A percentile compares a stretch with the other conserved stretches of the same genome.
Evolutionary conservation across 2,113 vertebrate species (phyloP).

Genomic region (Cyprinodon brontotheroides): DNA sequence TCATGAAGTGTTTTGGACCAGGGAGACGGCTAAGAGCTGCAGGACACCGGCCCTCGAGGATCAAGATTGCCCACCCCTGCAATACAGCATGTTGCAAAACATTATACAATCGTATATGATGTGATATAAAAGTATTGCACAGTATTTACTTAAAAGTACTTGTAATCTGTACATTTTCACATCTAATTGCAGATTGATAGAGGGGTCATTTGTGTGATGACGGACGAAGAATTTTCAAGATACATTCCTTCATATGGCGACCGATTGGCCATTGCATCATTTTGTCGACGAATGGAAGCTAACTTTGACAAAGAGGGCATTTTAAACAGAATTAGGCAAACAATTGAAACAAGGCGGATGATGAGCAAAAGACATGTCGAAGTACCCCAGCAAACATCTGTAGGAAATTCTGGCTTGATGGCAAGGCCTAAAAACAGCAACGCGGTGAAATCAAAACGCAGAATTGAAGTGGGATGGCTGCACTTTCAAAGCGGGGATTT

Average conservation of each 20-base stretch:
- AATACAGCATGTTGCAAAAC: too few relatives aligned
- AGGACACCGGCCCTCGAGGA: too few relatives aligned
- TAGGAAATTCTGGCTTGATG: not conserved
- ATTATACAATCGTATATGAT: too few relatives aligned
- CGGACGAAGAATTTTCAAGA: not conserved
- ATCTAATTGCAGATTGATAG: too few relatives aligned
- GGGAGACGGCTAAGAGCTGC: too few relatives aligned
- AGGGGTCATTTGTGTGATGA: not conserved
- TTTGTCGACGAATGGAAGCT: not conserved
- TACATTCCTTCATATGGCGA: not conserved
- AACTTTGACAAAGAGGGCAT: not conserved
- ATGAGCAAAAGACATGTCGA: not conserved
- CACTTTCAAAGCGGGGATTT: too few relatives aligned
- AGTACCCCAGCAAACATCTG: not conserved
- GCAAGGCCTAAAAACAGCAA: not conserved
- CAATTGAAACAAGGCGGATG: not conserved
- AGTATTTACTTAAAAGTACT: too few relatives aligned
- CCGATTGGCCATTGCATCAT: not conserved
- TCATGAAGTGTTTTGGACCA: too few relatives aligned
- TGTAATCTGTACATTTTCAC: too few relatives aligned
- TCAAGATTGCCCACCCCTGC: too few relatives aligned
- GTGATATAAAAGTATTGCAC: too few relatives aligned
- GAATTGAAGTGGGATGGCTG: not conserved
- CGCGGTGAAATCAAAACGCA: not conserved
- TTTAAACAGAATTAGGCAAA: conserved; percentile 2